These are phyloP conservation scores for Lasioglossum oenotherae DNA, from an alignment of 2,888 invertebrate genomes.

Conservation along the genomic window DNA sequence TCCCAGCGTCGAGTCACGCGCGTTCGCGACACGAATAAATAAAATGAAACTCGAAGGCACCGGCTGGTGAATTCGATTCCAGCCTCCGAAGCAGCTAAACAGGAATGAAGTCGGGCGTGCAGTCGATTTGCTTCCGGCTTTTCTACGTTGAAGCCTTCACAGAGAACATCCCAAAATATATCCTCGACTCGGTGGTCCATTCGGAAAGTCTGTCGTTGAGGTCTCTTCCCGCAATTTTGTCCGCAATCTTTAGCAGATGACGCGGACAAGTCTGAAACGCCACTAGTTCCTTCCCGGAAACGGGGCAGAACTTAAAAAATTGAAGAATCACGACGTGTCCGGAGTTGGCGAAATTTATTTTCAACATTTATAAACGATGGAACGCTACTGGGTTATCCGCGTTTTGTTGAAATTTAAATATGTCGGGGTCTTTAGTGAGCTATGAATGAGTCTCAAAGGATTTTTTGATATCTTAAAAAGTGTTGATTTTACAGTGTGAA, in stretches of 20 bases:
- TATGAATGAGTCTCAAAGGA: too few species aligned
- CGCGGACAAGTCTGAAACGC: background rate
- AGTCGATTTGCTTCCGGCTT: conserved; percentile 7
- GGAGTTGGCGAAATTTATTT: too few species aligned
- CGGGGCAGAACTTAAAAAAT: conserved; percentile 21
- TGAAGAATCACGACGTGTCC: background rate
- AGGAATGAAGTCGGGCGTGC: background rate
- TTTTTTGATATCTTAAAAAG: too few species aligned
- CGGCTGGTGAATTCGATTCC: conserved; percentile 11
- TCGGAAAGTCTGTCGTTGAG: conserved; percentile 6
- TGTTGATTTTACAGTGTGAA: too few species aligned
- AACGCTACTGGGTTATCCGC: too few species aligned
- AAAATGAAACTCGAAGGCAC: background rate
- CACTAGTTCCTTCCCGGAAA: background rate
- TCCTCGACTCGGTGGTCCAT: conserved; percentile 5
- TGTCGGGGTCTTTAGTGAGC: too few species aligned
- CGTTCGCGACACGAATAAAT: background rate
- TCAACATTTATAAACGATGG: too few species aligned
- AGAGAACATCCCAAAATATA: conserved; percentile 27
- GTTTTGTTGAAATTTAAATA: too few species aligned
- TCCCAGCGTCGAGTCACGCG: background rate
- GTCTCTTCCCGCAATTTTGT: background rate
- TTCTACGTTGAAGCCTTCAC: background rate
- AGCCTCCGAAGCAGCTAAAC: background rate
- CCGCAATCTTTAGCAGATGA: conserved; percentile 28